Conservation (phyloP, 2,113 vertebrate genomes). For the Poeciliopsis prolifica region DNA sequence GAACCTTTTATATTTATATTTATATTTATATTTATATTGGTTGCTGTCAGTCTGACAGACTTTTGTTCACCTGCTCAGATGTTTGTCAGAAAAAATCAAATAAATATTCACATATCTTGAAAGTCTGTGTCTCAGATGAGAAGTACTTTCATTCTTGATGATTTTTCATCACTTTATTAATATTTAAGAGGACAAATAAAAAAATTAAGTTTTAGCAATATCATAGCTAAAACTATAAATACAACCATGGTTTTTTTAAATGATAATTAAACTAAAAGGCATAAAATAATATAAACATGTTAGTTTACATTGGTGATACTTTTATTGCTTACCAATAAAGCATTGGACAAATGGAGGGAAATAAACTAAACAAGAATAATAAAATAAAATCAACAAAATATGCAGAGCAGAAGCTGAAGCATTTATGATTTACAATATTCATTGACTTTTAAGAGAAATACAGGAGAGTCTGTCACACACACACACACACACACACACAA, state of each 20-base stretch:
- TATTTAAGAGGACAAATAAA: no score
- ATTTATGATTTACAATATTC: no score
- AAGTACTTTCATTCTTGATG: not conserved
- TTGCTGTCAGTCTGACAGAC: not conserved
- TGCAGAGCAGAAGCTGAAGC: no score
- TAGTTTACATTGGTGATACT: not conserved
- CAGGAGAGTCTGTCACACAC: not conserved
- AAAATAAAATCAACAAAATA: no score
- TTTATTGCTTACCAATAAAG: not conserved
- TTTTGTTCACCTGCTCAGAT: not conserved
- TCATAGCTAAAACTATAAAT: no score
- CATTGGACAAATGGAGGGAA: not conserved
- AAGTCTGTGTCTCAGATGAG: not conserved
- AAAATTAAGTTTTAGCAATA: not conserved
- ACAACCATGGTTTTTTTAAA: not conserved
- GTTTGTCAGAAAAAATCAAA: not conserved
- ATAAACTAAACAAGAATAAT: no score
- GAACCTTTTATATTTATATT: not conserved
- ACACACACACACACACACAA: no score
- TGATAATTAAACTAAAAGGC: not conserved
- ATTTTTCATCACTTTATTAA: no score
- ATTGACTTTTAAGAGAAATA: not conserved
- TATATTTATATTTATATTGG: not conserved
- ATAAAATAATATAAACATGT: not conserved
- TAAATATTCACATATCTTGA: not conserved